phyloP scores from a whole-genome alignment of 2,113 vertebrate species.

The Mesitornis unicolor region DNA sequence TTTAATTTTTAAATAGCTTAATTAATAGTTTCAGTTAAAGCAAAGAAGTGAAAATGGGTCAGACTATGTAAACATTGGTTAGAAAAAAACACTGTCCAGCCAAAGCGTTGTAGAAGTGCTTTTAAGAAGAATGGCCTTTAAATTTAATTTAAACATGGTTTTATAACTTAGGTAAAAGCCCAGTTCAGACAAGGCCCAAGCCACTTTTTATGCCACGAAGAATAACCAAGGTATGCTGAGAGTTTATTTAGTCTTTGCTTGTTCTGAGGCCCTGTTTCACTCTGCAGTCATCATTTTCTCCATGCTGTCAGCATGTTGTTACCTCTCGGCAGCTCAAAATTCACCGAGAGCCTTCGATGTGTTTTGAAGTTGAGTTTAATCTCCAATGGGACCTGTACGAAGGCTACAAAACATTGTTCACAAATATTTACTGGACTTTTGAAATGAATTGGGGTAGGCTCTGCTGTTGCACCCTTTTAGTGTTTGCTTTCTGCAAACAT shows the following conservation, averaged over 20 bases:
- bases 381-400: neutral
- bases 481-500: constrained; percentile 14
- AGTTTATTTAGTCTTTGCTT: constrained; percentile 37
- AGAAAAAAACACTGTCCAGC: constrained; percentile 56
- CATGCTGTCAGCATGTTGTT: neutral
- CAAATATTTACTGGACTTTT: constrained; percentile 31
- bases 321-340: neutral
- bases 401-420: neutral
- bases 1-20: constrained; percentile 63
- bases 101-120: constrained; percentile 18
- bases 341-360: neutral
- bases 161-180: neutral
- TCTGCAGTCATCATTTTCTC: neutral
- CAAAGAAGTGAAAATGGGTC: constrained; percentile 56
- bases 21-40: constrained; percentile 61
- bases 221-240: neutral
- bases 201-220: neutral
- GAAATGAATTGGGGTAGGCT: neutral
- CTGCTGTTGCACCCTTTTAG: neutral
- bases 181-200: constrained; percentile 14
- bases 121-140: constrained; percentile 23
- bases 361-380: neutral
- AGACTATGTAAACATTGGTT: constrained; percentile 61
- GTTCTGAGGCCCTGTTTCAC: neutral
- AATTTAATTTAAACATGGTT: constrained; percentile 43